phyloP scores from a whole-genome alignment of 2,888 invertebrate species.

The Shargacucullia verbasci region DNA sequence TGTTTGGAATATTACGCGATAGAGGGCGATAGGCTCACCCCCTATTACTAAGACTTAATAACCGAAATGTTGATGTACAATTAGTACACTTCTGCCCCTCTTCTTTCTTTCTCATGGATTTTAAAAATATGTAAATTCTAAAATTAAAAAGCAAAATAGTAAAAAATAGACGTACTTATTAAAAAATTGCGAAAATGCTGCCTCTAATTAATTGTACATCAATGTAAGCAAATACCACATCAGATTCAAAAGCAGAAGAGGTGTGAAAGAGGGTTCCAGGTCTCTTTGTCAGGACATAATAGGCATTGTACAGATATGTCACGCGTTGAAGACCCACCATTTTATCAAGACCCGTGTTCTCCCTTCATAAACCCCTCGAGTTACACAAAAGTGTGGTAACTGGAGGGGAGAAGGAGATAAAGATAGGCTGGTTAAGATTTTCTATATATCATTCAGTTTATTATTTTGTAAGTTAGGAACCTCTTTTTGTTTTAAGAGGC shows the following conservation, averaged over 20 bases:
- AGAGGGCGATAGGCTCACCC: too few relatives aligned
- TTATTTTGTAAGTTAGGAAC: constrained; percentile 55
- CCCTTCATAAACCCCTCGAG: constrained; percentile 21
- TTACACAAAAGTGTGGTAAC: background rate
- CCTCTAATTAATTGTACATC: constrained; percentile 28
- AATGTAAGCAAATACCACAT: constrained; percentile 58
- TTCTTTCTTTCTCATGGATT: too few relatives aligned
- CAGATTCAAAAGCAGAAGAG: constrained; percentile 68
- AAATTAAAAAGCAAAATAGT: too few relatives aligned
- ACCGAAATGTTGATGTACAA: too few relatives aligned
- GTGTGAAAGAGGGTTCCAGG: constrained; percentile 73
- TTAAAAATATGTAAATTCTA: too few relatives aligned
- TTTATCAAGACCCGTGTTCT: constrained; percentile 18
- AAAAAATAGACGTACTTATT: background rate
- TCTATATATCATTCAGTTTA: constrained; percentile 51
- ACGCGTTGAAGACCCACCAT: constrained; percentile 55
- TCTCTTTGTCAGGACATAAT: constrained; percentile 71
- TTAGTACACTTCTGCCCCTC: too few relatives aligned
- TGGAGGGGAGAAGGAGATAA: constrained; percentile 15
- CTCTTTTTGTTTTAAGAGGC: constrained; percentile 52
- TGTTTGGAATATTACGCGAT: too few relatives aligned
- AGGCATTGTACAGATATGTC: constrained; percentile 73
- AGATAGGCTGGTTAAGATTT: constrained; percentile 31
- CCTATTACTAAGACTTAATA: too few relatives aligned
- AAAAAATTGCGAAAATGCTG: background rate